Evolutionary conservation across 2,888 invertebrate species (phyloP).

Genomic region (Crematogaster levior): DNA sequence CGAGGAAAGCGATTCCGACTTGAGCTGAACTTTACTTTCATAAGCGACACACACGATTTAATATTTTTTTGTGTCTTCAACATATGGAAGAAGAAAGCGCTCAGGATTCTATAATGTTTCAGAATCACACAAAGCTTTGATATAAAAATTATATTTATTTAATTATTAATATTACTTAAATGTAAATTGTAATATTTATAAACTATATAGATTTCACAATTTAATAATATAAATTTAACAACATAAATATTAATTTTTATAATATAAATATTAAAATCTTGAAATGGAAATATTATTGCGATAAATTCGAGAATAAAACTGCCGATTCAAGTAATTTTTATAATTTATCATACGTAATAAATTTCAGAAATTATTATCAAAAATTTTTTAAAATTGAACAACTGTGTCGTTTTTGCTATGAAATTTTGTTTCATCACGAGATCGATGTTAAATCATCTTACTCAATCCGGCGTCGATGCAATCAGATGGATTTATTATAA

Average conservation of each 20-base stretch:
- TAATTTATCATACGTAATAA: no score
- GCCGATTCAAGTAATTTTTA: background rate
- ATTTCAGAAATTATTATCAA: no score
- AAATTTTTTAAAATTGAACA: background rate
- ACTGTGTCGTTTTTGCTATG: background rate
- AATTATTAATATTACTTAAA: no score
- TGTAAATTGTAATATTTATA: no score
- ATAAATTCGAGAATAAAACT: background rate
- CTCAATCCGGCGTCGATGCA: background rate
- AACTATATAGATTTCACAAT: no score
- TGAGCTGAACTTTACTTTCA: conserved; percentile 11
- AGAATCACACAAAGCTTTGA: background rate
- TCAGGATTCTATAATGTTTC: background rate
- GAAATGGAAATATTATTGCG: background rate
- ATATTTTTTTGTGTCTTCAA: background rate
- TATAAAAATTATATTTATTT: no score
- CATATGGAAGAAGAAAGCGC: background rate
- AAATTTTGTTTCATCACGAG: background rate
- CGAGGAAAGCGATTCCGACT: background rate
- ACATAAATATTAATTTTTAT: background rate
- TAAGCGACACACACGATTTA: background rate
- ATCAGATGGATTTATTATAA: background rate
- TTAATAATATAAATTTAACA: no score
- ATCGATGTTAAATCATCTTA: background rate
- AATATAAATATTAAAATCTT: background rate